Conservation (phyloP, 2,888 invertebrate genomes). For the Leucania comma region DNA sequence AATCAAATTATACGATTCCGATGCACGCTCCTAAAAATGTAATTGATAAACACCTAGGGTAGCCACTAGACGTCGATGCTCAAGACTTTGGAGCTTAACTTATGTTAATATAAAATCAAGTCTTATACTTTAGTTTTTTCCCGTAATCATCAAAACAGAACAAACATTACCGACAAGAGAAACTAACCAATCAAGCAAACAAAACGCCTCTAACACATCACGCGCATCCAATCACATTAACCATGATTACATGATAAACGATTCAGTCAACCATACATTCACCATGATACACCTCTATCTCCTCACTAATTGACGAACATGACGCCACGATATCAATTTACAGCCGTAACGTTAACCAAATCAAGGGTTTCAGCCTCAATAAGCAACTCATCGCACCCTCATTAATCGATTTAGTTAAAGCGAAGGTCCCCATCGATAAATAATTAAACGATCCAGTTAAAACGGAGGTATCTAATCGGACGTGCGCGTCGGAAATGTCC, state of each 20-base stretch:
- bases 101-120: too few species aligned
- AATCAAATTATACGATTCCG: too few species aligned
- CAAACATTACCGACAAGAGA: neutral
- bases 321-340: constrained; percentile 37
- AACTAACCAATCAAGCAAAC: neutral
- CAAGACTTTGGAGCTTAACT: too few species aligned
- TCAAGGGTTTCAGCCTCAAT: constrained; percentile 40
- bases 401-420: constrained; percentile 41
- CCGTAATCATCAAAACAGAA: too few species aligned
- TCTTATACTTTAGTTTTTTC: too few species aligned
- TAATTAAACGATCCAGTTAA: constrained; percentile 53
- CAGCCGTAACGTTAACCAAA: constrained; percentile 37
- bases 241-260: constrained; percentile 2
- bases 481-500: constrained; percentile 39
- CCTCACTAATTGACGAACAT: constrained; percentile 23
- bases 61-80: too few species aligned
- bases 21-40: too few species aligned
- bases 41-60: too few species aligned
- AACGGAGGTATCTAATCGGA: constrained; percentile 49
- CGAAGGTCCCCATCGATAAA: constrained; percentile 46
- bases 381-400: constrained; percentile 44
- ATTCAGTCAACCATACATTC: neutral
- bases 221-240: constrained; percentile 15
- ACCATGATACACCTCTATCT: constrained; percentile 14
- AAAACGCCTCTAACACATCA: neutral